These are phyloP conservation scores for Drosophila neotestacea DNA, from an alignment of 2,888 invertebrate genomes.

Conservation along the genomic window DNA sequence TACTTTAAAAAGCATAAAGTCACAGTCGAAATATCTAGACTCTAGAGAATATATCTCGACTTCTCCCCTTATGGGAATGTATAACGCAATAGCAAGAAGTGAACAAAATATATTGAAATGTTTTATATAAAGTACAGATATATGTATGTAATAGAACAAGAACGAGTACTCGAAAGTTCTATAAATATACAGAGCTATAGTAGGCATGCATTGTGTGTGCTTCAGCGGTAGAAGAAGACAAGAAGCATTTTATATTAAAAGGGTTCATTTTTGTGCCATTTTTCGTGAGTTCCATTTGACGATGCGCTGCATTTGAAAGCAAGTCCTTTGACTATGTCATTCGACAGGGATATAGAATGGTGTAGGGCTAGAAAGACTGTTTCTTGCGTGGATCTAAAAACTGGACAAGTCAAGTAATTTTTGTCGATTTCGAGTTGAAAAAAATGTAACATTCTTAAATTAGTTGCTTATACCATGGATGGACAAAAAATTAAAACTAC, in stretches of 20 bases:
- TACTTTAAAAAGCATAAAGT: slow-evolving; percentile 4
- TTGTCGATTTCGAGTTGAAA: too few relatives aligned
- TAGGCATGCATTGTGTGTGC: slow-evolving; percentile 32
- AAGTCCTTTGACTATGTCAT: slow-evolving; percentile 3
- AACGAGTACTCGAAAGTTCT: slow-evolving; percentile 23
- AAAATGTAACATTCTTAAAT: too few relatives aligned
- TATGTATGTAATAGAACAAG: slow-evolving; percentile 10
- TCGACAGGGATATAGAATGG: not conserved
- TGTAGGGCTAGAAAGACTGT: too few relatives aligned
- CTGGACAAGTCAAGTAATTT: too few relatives aligned
- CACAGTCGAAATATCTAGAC: not conserved
- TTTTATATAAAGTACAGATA: slow-evolving; percentile 20
- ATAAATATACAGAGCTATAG: slow-evolving; percentile 43
- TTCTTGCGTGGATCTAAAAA: too few relatives aligned
- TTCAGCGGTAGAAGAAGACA: slow-evolving; percentile 14
- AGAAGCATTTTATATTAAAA: slow-evolving; percentile 35
- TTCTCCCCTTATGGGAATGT: slow-evolving; percentile 15
- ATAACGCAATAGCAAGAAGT: slow-evolving; percentile 35
- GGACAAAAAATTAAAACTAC: too few relatives aligned
- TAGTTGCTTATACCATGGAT: too few relatives aligned
- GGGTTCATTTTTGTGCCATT: slow-evolving; percentile 31
- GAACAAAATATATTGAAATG: slow-evolving; percentile 27
- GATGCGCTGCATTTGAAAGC: not conserved
- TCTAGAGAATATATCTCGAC: slow-evolving; percentile 19
- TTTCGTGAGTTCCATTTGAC: slow-evolving; percentile 21